Evolutionary conservation across 2,888 invertebrate species (phyloP).

Genomic region (Lochmaea crataegi): DNA sequence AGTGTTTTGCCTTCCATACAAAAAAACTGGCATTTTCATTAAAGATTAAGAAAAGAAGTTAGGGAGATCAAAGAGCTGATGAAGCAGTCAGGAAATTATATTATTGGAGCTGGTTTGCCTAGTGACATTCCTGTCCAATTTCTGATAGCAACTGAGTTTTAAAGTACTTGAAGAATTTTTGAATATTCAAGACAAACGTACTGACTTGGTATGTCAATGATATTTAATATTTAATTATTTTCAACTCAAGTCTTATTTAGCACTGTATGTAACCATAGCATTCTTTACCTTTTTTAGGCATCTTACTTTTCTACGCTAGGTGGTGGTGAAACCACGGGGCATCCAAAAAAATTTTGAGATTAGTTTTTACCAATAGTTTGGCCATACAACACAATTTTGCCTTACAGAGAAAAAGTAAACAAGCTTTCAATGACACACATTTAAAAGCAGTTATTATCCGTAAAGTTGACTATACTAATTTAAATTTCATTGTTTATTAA

Average conservation of each 20-base stretch:
- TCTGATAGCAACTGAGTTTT: neutral
- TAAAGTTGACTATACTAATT: neutral
- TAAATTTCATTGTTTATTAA: conserved; percentile 4
- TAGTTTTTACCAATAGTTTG: neutral
- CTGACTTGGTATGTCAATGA: conserved; percentile 2
- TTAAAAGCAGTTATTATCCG: neutral
- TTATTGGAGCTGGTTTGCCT: too few species aligned
- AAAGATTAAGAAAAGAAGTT: neutral
- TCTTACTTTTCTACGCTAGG: conserved; percentile 2
- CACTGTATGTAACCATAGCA: too few species aligned
- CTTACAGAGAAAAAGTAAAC: too few species aligned
- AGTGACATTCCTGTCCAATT: neutral
- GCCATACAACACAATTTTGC: neutral
- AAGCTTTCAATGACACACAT: too few species aligned
- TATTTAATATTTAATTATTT: neutral
- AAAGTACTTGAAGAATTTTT: conserved; percentile 1
- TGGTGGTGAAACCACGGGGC: conserved; percentile 1
- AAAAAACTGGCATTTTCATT: neutral
- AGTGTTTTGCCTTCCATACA: neutral
- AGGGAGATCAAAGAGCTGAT: too few species aligned
- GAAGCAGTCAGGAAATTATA: too few species aligned
- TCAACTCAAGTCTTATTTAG: too few species aligned
- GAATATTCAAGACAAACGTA: neutral
- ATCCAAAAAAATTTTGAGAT: conserved; percentile 1
- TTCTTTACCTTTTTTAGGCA: neutral